Base-by-base conservation (phyloP, 1,140 invertebrate species). In the Drosophila sturtevanti region DNA sequence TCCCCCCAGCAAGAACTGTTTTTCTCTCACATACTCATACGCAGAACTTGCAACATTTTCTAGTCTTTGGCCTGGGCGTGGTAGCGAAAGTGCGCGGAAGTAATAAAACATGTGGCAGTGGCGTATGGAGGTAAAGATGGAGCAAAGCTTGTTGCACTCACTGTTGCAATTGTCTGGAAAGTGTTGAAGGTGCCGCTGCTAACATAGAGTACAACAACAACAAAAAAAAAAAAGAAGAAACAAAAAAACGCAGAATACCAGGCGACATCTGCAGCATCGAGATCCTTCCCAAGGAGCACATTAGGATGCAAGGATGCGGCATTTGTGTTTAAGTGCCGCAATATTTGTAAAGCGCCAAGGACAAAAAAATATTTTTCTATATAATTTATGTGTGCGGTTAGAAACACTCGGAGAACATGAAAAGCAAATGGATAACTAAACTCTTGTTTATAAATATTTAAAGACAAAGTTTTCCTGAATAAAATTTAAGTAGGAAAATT, bases 61-160 rank as follows among this genome's bases (percentile, higher is more conserved):
- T 60, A 61, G 74, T 18, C 70, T 68, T 74, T 64, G 14, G 74
- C 66, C 55, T 48, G 41, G 41, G 41, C 41, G 41, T 48, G 54
- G 41, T 54, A 81, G 82, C 84, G 82, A 87, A 87, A 87, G 82
- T 87, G 84, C 84, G 72, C 82, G 82, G 82, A 87, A 89, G 82
- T 81, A 87, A 87, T 87, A 87, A 87, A 87, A 89, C 79, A 87
- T 89, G 75, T 55, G 63, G 59, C 51, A 18, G 64, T 52, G 62
- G 31, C 38, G 54, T 38, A 31, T 38, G 51, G 24, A 54, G 48
- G 65, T 31, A 34, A 60, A 54, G n/a, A n/a, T n/a, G n/a, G 52
- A 54, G 79, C 63, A 74, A 81, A 58, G 79, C 79, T 82, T 75
- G 75, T 79, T 84, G 79, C 74, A 82, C 70, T 82, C 54, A 44